Evolutionary conservation across 2,888 invertebrate genomes (phyloP).

Genomic region (Luperina testacea): DNA sequence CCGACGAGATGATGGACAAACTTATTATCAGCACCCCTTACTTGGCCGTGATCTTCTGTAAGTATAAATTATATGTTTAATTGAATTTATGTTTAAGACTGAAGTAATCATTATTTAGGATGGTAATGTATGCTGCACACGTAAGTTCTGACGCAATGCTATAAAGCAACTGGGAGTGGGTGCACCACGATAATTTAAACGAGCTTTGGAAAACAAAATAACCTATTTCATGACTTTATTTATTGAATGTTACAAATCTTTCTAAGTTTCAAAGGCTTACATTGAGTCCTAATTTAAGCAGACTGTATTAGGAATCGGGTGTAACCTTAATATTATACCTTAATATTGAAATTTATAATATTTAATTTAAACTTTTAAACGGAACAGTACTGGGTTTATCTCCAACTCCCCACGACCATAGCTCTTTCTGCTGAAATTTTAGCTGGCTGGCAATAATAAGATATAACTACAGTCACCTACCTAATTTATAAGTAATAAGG

Average conservation of each 20-base stretch:
- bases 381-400: too few relatives aligned
- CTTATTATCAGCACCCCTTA: conserved; percentile 94
- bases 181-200: conserved; percentile 37
- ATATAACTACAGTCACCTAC: too few relatives aligned
- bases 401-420: too few relatives aligned
- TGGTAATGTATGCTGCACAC: conserved; percentile 18
- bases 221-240: conserved; percentile 5
- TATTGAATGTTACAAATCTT: not conserved
- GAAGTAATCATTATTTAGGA: conserved; percentile 18
- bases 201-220: conserved; percentile 22
- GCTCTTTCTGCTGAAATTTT: too few relatives aligned
- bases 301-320: not conserved
- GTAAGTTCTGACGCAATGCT: conserved; percentile 31
- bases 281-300: not conserved
- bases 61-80: conserved; percentile 82
- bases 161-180: conserved; percentile 33
- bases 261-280: not conserved
- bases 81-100: conserved; percentile 5
- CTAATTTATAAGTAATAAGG: too few relatives aligned
- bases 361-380: too few relatives aligned
- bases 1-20: conserved; percentile 98
- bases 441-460: too few relatives aligned
- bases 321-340: too few relatives aligned
- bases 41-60: conserved; percentile 97
- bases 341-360: too few relatives aligned